phyloP scores from a whole-genome alignment of 2,797 vertebrate species.

The Acanthornis magna region DNA sequence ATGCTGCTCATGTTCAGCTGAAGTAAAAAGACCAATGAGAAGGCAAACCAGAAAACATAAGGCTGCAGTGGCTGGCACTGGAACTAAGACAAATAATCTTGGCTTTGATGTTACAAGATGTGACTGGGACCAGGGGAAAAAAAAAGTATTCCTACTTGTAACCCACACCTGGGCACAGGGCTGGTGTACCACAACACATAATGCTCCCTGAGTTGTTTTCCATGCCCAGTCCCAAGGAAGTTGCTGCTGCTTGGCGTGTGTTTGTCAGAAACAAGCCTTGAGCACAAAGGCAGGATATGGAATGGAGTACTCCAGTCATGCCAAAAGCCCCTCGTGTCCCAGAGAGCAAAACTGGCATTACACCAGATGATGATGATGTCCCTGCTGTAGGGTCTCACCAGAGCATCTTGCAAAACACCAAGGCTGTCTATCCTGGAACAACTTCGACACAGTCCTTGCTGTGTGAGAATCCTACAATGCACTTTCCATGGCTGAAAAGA shows the following conservation, averaged over 20 bases:
- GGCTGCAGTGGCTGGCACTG: background rate
- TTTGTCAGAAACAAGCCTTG: background rate
- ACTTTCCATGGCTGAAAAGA: background rate
- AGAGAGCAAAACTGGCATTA: background rate
- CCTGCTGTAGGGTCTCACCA: background rate
- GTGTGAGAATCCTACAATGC: background rate
- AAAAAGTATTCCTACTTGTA: background rate
- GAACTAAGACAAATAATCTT: background rate
- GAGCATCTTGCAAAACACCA: background rate
- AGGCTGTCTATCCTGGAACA: background rate
- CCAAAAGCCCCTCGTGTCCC: background rate
- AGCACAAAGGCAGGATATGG: background rate
- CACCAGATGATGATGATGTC: background rate
- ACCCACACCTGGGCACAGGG: background rate
- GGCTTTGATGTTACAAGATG: background rate
- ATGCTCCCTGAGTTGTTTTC: background rate
- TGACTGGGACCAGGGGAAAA: background rate
- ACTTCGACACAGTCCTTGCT: background rate
- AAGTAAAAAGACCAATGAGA: background rate
- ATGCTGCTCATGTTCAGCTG: background rate
- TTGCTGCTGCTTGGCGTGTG: background rate
- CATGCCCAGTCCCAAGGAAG: background rate
- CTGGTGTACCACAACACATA: background rate
- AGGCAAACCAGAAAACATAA: background rate
- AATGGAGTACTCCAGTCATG: background rate